Evolutionary conservation across 2,113 vertebrate species (phyloP).

Genomic region (Syngnathus scovelli): DNA sequence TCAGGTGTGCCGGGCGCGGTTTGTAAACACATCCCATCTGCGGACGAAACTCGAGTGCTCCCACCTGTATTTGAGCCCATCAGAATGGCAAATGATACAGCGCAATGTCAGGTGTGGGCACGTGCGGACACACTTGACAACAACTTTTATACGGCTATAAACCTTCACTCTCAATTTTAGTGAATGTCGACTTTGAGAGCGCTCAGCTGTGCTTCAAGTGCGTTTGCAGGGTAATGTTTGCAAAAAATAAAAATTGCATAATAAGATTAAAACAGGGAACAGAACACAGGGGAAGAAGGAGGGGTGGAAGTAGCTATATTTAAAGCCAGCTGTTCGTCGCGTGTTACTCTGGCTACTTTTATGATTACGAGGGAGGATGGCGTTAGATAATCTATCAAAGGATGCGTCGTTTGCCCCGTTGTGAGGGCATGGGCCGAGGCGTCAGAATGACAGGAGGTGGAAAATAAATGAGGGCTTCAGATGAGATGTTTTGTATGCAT

Average conservation of each 20-base stretch:
- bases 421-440: conserved; percentile 23
- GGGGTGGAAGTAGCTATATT: conserved; percentile 24
- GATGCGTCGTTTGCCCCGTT: conserved; percentile 37
- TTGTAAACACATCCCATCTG: conserved; percentile 53
- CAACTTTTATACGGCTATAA: not conserved
- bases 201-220: conserved; percentile 1
- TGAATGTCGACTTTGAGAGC: not conserved
- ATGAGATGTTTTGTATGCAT: not conserved
- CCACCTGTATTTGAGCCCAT: conserved; percentile 22
- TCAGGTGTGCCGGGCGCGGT: conserved; percentile 43
- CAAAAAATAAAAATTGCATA: conserved; percentile 10
- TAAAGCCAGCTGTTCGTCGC: conserved; percentile 59
- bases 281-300: not conserved
- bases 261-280: not conserved
- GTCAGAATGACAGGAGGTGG: conserved; percentile 3
- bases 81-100: conserved; percentile 2
- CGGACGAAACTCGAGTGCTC: conserved; percentile 41
- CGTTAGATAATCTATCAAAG: conserved; percentile 29
- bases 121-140: not conserved
- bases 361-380: conserved; percentile 45
- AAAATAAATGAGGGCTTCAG: conserved; percentile 3
- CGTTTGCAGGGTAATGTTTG: not conserved
- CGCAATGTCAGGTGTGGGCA: not conserved
- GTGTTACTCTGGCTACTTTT: conserved; percentile 36
- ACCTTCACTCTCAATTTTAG: not conserved